phyloP scores from a whole-genome alignment of 2,888 invertebrate species.

The Drosophila paranaensis region DNA sequence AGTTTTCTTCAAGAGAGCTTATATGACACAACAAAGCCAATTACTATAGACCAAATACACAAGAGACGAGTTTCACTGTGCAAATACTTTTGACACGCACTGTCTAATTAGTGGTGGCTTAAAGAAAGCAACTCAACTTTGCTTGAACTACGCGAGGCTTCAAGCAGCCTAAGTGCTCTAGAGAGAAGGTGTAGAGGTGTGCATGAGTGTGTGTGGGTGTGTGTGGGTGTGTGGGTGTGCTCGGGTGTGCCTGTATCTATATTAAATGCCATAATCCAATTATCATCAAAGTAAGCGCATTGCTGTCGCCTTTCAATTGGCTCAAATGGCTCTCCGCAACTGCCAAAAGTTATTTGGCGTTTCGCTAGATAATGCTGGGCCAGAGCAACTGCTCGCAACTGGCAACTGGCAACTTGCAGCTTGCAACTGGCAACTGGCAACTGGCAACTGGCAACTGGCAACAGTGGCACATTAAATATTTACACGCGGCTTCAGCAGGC shows the following conservation, averaged over 20 bases:
- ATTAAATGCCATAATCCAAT: slow-evolving; percentile 18
- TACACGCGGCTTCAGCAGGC: slow-evolving; percentile 40
- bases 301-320: slow-evolving; percentile 16
- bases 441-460: slow-evolving; percentile 28
- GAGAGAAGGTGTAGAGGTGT: background rate
- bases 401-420: background rate
- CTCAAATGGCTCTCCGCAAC: slow-evolving; percentile 7
- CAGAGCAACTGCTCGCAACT: no score
- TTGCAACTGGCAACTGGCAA: slow-evolving; percentile 2
- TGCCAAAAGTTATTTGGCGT: slow-evolving; percentile 31
- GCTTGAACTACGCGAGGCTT: background rate
- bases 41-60: no score
- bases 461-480: slow-evolving; percentile 49
- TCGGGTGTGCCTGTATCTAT: background rate
- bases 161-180: background rate
- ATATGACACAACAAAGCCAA: no score
- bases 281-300: slow-evolving; percentile 17
- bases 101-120: background rate
- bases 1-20: no score
- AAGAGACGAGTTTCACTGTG: background rate
- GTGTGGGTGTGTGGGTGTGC: background rate
- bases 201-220: background rate
- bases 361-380: slow-evolving; percentile 1
- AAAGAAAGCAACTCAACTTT: background rate
- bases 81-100: slow-evolving; percentile 1